Conservation (phyloP, 2,797 vertebrate species). For the Sebastes wilsoni region DNA sequence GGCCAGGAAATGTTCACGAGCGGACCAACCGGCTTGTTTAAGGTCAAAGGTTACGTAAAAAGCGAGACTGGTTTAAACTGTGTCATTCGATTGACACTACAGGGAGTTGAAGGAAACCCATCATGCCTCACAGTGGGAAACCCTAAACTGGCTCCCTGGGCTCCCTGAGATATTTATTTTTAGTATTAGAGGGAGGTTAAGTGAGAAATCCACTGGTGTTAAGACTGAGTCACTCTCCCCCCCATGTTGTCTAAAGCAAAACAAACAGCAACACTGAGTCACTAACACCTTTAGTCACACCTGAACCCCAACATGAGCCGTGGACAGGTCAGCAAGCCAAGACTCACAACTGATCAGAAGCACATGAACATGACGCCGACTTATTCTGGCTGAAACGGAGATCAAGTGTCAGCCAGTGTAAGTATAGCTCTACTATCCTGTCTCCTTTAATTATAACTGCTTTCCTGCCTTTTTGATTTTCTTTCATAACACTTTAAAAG, state of each 20-base stretch:
- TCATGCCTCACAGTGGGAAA: slow-evolving; percentile 56
- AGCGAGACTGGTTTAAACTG: slow-evolving; percentile 59
- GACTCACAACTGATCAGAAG: slow-evolving; percentile 30
- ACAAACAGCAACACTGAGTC: slow-evolving; percentile 51
- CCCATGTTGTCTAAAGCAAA: slow-evolving; percentile 56
- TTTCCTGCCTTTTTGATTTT: background rate
- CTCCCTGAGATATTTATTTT: slow-evolving; percentile 65
- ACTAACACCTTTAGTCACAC: slow-evolving; percentile 26
- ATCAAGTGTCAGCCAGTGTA: background rate
- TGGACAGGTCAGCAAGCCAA: background rate
- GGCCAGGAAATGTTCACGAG: slow-evolving; percentile 59
- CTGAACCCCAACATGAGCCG: slow-evolving; percentile 12
- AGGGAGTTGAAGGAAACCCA: slow-evolving; percentile 34
- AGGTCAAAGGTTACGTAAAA: slow-evolving; percentile 70
- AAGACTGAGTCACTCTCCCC: slow-evolving; percentile 31
- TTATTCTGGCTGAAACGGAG: background rate
- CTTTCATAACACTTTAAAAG: background rate
- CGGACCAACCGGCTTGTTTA: slow-evolving; percentile 38
- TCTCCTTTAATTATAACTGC: slow-evolving; percentile 10
- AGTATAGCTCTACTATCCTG: background rate
- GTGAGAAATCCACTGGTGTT: slow-evolving; percentile 29
- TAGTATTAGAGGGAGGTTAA: slow-evolving; percentile 55
- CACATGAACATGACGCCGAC: slow-evolving; percentile 8
- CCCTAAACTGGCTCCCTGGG: slow-evolving; percentile 35
- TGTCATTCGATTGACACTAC: slow-evolving; percentile 45